A percentile compares a stretch with the other conserved stretches of the same genome.
Conservation (phyloP, 1,140 invertebrate species). For the Euura lappo region DNA sequence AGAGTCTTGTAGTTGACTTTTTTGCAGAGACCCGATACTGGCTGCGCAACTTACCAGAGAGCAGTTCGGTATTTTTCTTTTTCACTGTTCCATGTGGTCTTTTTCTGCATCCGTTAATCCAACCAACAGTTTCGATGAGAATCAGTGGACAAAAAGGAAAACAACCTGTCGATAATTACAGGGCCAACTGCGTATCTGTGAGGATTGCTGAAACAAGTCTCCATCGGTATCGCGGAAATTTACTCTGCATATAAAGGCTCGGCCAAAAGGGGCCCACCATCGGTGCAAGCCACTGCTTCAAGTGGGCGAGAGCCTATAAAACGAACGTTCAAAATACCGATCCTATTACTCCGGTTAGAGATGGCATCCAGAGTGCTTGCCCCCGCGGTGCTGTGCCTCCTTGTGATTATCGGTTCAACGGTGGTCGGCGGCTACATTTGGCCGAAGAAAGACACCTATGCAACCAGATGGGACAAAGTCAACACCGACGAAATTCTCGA, state of each 20-base stretch:
- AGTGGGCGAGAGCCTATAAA: constrained; percentile 1
- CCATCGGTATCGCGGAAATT: not conserved
- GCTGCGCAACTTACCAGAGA: too few relatives aligned
- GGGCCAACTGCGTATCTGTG: too few relatives aligned
- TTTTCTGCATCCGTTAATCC: too few relatives aligned
- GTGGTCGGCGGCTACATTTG: constrained; percentile 22
- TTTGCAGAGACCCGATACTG: too few relatives aligned
- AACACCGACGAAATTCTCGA: constrained; percentile 63
- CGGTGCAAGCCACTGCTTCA: not conserved
- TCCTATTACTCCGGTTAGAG: not conserved
- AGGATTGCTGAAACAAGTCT: too few relatives aligned
- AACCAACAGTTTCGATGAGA: too few relatives aligned
- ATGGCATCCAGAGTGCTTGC: not conserved
- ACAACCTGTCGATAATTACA: too few relatives aligned
- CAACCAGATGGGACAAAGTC: constrained; percentile 62
- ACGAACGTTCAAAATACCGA: not conserved
- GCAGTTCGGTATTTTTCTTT: too few relatives aligned
- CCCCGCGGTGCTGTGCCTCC: not conserved
- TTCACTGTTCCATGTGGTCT: too few relatives aligned
- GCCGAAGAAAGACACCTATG: constrained; percentile 33
- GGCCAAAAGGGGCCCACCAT: not conserved
- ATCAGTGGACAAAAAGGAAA: too few relatives aligned
- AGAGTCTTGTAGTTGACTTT: too few relatives aligned
- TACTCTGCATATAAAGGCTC: not conserved
- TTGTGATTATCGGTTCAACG: not conserved